Percentiles rank a stretch among this genome's conserved stretches.
Conservation (phyloP, 2,888 invertebrate genomes). For the Macropis europaea region DNA sequence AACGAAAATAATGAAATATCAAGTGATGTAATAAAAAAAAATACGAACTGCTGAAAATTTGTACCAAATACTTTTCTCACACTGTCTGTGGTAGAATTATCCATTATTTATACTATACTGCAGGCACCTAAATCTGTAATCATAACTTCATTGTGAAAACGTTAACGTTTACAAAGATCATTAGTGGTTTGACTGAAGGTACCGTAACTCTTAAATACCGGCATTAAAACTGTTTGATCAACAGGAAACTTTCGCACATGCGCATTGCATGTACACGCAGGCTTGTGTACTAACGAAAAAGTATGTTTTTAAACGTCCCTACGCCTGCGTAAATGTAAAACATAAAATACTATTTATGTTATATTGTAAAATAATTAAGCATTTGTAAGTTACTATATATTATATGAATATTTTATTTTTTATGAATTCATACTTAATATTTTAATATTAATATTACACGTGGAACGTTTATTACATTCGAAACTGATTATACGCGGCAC, state of each 20-base stretch:
- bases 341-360: background rate
- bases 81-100: background rate
- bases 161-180: background rate
- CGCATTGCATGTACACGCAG: background rate
- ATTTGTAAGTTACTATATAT: background rate
- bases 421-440: background rate
- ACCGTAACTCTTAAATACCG: background rate
- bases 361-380: background rate
- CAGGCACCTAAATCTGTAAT: background rate
- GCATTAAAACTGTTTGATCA: background rate
- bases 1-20: background rate
- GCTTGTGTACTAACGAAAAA: background rate
- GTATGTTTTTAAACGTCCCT: background rate
- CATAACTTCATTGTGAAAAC: background rate
- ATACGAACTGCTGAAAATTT: slow-evolving; percentile 15
- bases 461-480: background rate
- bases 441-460: background rate
- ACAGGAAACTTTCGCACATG: background rate
- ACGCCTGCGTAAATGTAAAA: background rate
- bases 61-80: background rate
- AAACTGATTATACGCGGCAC: background rate
- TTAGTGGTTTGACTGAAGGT: background rate
- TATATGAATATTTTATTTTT: background rate
- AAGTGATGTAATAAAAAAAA: background rate
- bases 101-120: background rate